Evolutionary conservation across 1,140 invertebrate species (phyloP), one percentile per base, ranked within the genome.

Genomic region (Carposina sasakii): DNA sequence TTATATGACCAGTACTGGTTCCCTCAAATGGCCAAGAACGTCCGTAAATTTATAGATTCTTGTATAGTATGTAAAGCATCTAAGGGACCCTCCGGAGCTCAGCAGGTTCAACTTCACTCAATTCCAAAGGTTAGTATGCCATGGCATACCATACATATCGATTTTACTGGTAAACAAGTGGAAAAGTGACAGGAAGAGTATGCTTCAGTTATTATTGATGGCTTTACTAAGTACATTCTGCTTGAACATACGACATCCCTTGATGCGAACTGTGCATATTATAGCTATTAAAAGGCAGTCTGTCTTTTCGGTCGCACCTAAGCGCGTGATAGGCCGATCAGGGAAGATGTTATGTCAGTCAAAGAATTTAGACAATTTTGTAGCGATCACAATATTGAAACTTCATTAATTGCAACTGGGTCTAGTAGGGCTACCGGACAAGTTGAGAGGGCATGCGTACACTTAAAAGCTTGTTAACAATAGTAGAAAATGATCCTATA

Each of bases 1-100:
- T n/a, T 57, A 13, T 57, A 57, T 17, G 49, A 52, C 23, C 49
- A 48, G 10, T 57, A 57, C 33, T 57, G 54, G 54, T 57, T 57
- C n/a, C 54, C 49, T 1, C 15, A 52, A 16, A 57, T 57, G 54
- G 21, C 46, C 2, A 57, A 52, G 17, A 12, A 34, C 3, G 54
- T 57, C 2, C 34, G 49, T 1, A 44, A n/a, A n/a, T n/a, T n/a
- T n/a, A n/a, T n/a, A n/a, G n/a, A 58, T 22, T 53, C 52, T 0
- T 59, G 52, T 9, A 37, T 59, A 1, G 33, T 52, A 2, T 59
- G 48, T 20, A 54, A 49, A 28, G 45, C 47, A 5, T 58, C 47
- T 0, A 58, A 58, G 19, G 56, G 56, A n/a, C 12, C 50, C 0
- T 58, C 56, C 3, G 48, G 51, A 2, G 56, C 56, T 12, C 48